A percentile compares a stretch with the other conserved stretches of the same genome.
Conservation (phyloP, 2,113 vertebrate genomes). For the Pseudonaja textilis region DNA sequence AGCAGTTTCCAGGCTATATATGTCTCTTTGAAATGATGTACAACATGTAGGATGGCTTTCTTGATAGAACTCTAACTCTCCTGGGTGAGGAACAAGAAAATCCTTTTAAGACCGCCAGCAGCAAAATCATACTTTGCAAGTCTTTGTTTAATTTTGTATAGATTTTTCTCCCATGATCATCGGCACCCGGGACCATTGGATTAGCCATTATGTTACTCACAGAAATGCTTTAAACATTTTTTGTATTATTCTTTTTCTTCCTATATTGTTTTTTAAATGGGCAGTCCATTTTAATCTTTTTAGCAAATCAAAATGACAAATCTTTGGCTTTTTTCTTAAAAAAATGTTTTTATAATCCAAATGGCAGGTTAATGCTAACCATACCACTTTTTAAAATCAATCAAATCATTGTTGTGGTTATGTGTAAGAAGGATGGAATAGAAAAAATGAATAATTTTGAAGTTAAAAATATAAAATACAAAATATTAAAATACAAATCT, state of each 20-base stretch:
- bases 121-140: slow-evolving; percentile 63
- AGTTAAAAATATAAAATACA: not conserved
- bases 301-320: slow-evolving; percentile 38
- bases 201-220: slow-evolving; percentile 46
- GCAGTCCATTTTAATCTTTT: slow-evolving; percentile 53
- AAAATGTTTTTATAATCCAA: slow-evolving; percentile 54
- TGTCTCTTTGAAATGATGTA: slow-evolving; percentile 89
- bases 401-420: not conserved
- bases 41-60: slow-evolving; percentile 76
- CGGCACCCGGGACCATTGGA: slow-evolving; percentile 60
- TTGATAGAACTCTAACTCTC: slow-evolving; percentile 63
- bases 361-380: slow-evolving; percentile 29
- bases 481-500: not conserved
- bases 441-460: not conserved
- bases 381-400: slow-evolving; percentile 10
- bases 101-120: slow-evolving; percentile 66
- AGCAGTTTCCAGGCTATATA: slow-evolving; percentile 81
- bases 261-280: slow-evolving; percentile 48
- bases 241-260: slow-evolving; percentile 33
- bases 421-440: not conserved
- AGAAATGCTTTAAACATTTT: slow-evolving; percentile 49
- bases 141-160: slow-evolving; percentile 68
- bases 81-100: slow-evolving; percentile 64
- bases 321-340: slow-evolving; percentile 48
- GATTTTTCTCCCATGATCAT: slow-evolving; percentile 52